Conservation (phyloP, 1,140 invertebrate genomes). For the Drosophila navojoa region DNA sequence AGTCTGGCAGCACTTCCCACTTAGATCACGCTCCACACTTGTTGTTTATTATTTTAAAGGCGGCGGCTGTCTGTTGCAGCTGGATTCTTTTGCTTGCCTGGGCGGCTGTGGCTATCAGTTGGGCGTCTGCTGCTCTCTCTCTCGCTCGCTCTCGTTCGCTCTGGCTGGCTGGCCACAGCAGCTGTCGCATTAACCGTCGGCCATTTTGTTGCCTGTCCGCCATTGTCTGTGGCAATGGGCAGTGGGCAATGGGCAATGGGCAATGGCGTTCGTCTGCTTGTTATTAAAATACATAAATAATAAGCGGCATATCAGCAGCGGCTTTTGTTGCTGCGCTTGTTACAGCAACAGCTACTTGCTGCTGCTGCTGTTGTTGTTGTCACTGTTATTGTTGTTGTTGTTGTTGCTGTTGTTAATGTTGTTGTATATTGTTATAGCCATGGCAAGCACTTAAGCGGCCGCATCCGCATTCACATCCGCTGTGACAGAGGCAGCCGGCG, state of each 20-base stretch:
- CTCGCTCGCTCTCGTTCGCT: constrained; percentile 8
- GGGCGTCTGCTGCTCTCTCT: background rate
- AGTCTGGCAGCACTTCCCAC: background rate
- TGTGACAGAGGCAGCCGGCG: constrained; percentile 41
- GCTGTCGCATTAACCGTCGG: constrained; percentile 79
- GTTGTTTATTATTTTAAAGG: constrained; percentile 51
- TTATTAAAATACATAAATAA: constrained; percentile 83
- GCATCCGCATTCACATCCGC: constrained; percentile 55
- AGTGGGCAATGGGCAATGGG: constrained; percentile 42
- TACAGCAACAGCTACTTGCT: constrained; percentile 28
- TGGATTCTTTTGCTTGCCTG: constrained; percentile 34
- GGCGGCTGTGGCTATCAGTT: constrained; percentile 22
- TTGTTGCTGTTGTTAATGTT: constrained; percentile 18
- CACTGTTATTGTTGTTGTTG: background rate
- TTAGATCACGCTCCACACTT: background rate
- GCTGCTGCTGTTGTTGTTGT: background rate
- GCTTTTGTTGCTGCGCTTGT: constrained; percentile 69
- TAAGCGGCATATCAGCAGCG: constrained; percentile 80
- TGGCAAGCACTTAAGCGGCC: constrained; percentile 78
- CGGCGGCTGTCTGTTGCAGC: constrained; percentile 33
- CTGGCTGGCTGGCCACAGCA: constrained; percentile 49
- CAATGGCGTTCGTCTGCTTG: constrained; percentile 60
- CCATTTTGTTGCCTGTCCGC: constrained; percentile 73
- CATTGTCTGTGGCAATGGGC: constrained; percentile 64
- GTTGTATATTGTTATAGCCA: constrained; percentile 73